Evolutionary conservation across 1,140 invertebrate genomes (phyloP).

Genomic region (Anadara kagoshimensis): DNA sequence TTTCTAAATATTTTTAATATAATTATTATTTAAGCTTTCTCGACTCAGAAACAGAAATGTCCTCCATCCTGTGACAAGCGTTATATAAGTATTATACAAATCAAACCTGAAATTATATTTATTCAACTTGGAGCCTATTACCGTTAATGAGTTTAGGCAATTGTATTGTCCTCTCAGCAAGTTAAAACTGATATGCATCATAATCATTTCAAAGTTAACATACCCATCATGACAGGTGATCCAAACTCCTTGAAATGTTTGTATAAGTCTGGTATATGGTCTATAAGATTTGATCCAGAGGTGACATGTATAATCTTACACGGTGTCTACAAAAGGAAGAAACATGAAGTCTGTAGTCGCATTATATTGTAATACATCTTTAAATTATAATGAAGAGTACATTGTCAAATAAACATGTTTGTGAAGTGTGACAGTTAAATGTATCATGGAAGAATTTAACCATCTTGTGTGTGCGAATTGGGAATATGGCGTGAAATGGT

Average conservation of each 20-base stretch:
- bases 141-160: no score
- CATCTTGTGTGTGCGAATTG: neutral
- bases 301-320: conserved; percentile 31
- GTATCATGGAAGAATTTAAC: neutral
- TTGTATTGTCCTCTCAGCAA: no score
- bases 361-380: neutral
- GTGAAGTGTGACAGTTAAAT: neutral
- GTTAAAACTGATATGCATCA: no score
- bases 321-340: conserved; percentile 3
- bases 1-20: no score
- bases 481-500: neutral
- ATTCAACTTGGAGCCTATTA: no score
- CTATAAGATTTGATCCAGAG: conserved; percentile 22
- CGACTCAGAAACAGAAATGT: no score
- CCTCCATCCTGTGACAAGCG: no score
- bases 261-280: conserved; percentile 13
- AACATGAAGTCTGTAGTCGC: neutral
- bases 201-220: no score
- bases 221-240: conserved; percentile 36
- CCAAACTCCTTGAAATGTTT: conserved; percentile 29
- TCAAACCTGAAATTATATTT: no score
- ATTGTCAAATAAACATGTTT: neutral
- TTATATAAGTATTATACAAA: no score
- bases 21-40: no score
- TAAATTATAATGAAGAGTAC: neutral